Base-by-base conservation (phyloP, 2,797 vertebrate species). In the Enteromius trimaculatus region DNA sequence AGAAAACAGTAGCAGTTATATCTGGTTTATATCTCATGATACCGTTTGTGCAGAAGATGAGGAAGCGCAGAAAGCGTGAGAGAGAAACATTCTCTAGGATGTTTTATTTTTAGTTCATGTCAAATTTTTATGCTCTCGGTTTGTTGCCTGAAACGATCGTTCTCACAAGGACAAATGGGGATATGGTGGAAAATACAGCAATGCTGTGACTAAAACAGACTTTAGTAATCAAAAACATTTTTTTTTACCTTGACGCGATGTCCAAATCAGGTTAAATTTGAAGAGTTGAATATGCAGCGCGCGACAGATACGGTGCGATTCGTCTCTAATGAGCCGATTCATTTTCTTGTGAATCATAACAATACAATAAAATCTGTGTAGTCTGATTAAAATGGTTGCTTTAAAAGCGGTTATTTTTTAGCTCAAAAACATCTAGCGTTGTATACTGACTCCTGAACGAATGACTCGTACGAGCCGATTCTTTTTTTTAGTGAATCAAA, bases 11-110 rank as follows among this genome's bases (percentile, higher is more conserved):
- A 82, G 89, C 62, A 88, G 88, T 91, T 90, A 89, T 87, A 89
- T 87, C 81, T 90, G 88, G 86, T 89, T 83, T 55, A 79, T 49
- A 66, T 91, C 92, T 68, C 90, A 91, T 93, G 92, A 94, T 89
- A 80, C 87, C 86, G 14, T 37, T 47, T 74, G 39, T 44, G 16
- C 39, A 75, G 79, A 62, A 58, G 37, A 66, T 69, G 71, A 78
- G 47, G 39, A 62, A 79, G 51, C 31, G n/a, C 66, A 53, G 37
- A 69, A 29, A 14, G 60, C 51, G 26, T 68, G 79, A 75, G 75
- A 79, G 47, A 85, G 44, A 69, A n/a, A 70, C 65, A 51, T 76
- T 82, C 26, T 80, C 44, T 29, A 21, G 69, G 71, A 34, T 23
- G 17, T n/a, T 64, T 86, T 86, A 82, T 86, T 86, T 83, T 79